These are phyloP conservation scores for Xanthia togata DNA, from an alignment of 2,888 invertebrate genomes.

Conservation along the genomic window DNA sequence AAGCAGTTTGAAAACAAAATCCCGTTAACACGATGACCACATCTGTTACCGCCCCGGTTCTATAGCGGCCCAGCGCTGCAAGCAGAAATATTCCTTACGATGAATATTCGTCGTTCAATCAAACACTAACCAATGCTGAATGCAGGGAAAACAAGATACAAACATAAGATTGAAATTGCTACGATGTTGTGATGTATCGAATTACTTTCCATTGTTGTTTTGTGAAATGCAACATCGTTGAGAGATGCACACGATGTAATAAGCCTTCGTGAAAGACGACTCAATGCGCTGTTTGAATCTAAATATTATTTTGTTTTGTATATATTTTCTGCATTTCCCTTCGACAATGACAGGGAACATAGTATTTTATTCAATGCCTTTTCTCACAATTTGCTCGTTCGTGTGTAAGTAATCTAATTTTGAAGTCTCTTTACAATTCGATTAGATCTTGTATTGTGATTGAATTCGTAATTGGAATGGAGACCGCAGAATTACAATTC, in stretches of 20 bases:
- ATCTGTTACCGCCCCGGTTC: too few relatives aligned
- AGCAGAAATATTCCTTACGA: too few relatives aligned
- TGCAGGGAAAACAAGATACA: not conserved
- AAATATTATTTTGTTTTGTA: conserved; percentile 7
- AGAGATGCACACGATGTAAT: conserved; percentile 19
- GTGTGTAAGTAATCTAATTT: conserved; percentile 20
- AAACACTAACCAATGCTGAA: not conserved
- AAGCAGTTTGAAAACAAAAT: too few relatives aligned
- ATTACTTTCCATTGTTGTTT: not conserved
- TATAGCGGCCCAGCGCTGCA: too few relatives aligned
- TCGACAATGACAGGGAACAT: not conserved
- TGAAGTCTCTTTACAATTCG: not conserved
- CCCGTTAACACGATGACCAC: too few relatives aligned
- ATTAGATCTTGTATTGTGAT: conserved; percentile 22
- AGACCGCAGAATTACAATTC: conserved; percentile 11
- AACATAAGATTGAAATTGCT: not conserved
- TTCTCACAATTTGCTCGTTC: conserved; percentile 9
- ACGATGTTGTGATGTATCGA: not conserved
- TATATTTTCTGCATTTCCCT: conserved; percentile 12
- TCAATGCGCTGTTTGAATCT: conserved; percentile 1
- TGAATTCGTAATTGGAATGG: conserved; percentile 22
- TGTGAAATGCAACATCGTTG: conserved; percentile 9
- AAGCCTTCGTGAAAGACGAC: conserved; percentile 10
- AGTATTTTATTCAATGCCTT: not conserved
- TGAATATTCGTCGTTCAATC: not conserved